Base-by-base conservation (phyloP, 1,140 invertebrate genomes). In the Psix sp. region DNA sequence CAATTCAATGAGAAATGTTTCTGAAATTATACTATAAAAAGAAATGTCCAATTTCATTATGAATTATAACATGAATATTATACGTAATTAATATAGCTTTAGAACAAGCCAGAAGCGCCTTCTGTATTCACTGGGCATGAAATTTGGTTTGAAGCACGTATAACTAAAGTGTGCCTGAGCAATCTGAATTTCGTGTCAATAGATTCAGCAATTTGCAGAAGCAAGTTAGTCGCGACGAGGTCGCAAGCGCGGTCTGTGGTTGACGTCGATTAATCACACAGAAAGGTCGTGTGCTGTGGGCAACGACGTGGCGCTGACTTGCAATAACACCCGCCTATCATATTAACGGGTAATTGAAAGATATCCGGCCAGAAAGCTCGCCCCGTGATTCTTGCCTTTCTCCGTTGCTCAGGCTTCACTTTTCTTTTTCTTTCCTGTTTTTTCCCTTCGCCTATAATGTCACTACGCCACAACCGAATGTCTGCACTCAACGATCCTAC, bases 281-380 rank as follows among this genome's bases (percentile, higher is more conserved):
- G 48, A 67, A 52, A 70, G 51, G 66, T 73, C 76, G 73, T 80
- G 76, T 77, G 80, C 80, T 84, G 84, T 54, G 75, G 75, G 79
- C 71, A 86, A 86, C 84, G 82, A 85, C 78, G 82, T 79, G 65
- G 67, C 78, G 81, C 80, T 86, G 85, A 86, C 85, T 86, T 82
- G 84, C 84, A 84, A 79, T 71, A 80, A 79, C 74, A 77, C 77
- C 77, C 78, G 81, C 83, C 83, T 84, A 84, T 84, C 83, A 83
- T 83, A 86, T 86, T 82, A 85, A 82, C 80, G 81, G 78, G 71
- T 86, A 86, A 86, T 86, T 86, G 85, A 86, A 86, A 85, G 84
- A 85, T 85, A 85, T 86, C 84, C 83, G 80, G 79, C 62, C 79
- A 81, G 81, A 85, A 86, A 84, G 80, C 80, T 76, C 77, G 71